Conservation (phyloP, 2,888 invertebrate species). For the Cryptocephalus primarius region DNA sequence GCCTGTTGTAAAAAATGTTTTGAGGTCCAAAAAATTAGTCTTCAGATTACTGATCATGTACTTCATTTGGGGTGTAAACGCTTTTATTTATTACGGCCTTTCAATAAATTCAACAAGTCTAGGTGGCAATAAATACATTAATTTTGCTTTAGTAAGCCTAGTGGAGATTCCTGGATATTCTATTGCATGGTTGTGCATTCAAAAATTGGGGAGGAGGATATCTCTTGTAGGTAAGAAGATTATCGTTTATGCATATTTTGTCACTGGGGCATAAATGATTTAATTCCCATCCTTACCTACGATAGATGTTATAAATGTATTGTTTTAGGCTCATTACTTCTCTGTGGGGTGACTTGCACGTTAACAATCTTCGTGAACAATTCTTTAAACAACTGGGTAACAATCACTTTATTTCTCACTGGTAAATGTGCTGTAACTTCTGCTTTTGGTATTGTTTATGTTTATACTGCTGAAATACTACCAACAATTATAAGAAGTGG, state of each 20-base stretch:
- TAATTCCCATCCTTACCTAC: no score
- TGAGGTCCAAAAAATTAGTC: slow-evolving; percentile 37
- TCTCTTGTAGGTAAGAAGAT: slow-evolving; percentile 38
- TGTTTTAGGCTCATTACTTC: slow-evolving; percentile 32
- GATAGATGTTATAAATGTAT: no score
- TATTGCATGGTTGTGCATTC: slow-evolving; percentile 41
- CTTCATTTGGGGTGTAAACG: slow-evolving; percentile 45
- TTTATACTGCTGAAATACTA: slow-evolving; percentile 42
- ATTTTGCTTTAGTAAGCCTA: slow-evolving; percentile 51
- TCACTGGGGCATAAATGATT: background rate
- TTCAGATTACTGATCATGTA: slow-evolving; percentile 30
- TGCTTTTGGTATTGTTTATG: background rate
- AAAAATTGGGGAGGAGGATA: slow-evolving; percentile 41
- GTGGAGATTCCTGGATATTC: slow-evolving; percentile 51
- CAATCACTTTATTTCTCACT: background rate
- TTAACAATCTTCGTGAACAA: slow-evolving; percentile 43
- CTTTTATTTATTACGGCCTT: slow-evolving; percentile 58
- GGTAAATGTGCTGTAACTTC: background rate
- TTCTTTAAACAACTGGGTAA: background rate
- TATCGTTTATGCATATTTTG: background rate
- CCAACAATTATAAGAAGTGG: slow-evolving; percentile 45
- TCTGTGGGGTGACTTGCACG: slow-evolving; percentile 39
- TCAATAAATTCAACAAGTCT: slow-evolving; percentile 54
- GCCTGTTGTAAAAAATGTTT: slow-evolving; percentile 35
- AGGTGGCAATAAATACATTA: slow-evolving; percentile 56